phyloP scores from a whole-genome alignment of 2,113 vertebrate species.

The Paradoxurus hermaphroditus region DNA sequence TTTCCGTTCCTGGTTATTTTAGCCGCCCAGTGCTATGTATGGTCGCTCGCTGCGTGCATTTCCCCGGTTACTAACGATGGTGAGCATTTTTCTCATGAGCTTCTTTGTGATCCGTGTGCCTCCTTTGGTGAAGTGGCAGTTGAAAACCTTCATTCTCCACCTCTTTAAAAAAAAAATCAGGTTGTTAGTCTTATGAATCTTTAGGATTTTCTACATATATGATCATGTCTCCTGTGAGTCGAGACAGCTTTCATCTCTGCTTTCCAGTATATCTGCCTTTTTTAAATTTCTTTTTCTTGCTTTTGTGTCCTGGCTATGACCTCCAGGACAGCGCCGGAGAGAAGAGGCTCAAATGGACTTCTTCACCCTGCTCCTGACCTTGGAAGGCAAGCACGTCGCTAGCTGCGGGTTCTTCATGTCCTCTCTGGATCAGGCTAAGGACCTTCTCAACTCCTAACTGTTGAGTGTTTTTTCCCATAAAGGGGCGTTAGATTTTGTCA shows the following conservation, averaged over 20 bases:
- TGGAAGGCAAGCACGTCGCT: fast-evolving
- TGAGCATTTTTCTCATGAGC: not conserved
- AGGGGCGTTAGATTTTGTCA: not conserved
- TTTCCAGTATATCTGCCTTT: not conserved
- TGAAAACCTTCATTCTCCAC: too few relatives aligned
- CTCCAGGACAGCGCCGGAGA: not conserved
- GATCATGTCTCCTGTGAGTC: not conserved
- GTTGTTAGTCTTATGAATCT: not conserved
- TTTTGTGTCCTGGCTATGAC: not conserved
- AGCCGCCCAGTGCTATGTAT: fast-evolving
- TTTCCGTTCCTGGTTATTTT: not conserved
- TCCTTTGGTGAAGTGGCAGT: not conserved
- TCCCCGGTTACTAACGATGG: fast-evolving
- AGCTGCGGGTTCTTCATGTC: too few relatives aligned
- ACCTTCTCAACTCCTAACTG: not conserved
- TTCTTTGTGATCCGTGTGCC: not conserved
- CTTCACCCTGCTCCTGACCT: not conserved
- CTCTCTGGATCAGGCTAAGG: too few relatives aligned
- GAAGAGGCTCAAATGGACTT: not conserved
- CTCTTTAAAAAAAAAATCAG: not conserved
- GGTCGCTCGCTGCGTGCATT: not conserved
- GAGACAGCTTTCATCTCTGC: not conserved
- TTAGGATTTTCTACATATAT: not conserved
- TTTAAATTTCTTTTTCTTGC: not conserved
- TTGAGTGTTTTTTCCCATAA: not conserved